Conservation (phyloP, 1,140 invertebrate species). For the Colletes gigas region DNA sequence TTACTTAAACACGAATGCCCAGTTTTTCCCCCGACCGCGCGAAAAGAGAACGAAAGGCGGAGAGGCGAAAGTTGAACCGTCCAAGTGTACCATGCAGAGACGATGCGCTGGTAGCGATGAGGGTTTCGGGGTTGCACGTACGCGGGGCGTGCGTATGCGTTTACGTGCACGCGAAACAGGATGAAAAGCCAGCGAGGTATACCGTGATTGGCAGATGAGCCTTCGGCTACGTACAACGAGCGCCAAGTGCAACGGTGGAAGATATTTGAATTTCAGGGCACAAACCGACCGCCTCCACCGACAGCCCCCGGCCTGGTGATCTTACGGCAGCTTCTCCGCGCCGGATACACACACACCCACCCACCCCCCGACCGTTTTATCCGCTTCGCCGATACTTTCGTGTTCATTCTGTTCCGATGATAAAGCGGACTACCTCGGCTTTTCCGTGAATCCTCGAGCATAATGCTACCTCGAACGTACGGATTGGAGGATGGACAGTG, state of each 20-base stretch:
- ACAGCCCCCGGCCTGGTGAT: slow-evolving; percentile 36
- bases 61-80: slow-evolving; percentile 6
- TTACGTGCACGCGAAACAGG: slow-evolving; percentile 18
- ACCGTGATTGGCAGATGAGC: slow-evolving; percentile 54
- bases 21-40: background rate
- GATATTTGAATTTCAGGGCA: slow-evolving; percentile 56
- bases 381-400: background rate
- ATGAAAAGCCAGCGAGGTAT: background rate
- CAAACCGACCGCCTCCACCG: slow-evolving; percentile 25
- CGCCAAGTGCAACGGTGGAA: slow-evolving; percentile 34
- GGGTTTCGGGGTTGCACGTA: background rate
- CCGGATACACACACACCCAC: background rate
- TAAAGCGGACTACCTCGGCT: background rate
- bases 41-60: slow-evolving; percentile 9
- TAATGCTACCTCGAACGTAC: background rate
- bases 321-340: background rate
- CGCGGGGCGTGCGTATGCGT: background rate
- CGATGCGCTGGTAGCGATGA: slow-evolving; percentile 17
- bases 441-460: slow-evolving; percentile 2
- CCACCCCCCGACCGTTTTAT: background rate
- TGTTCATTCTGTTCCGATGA: background rate
- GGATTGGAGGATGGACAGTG: background rate
- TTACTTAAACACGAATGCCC: background rate
- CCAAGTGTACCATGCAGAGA: background rate
- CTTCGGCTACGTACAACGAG: slow-evolving; percentile 46